These are phyloP conservation scores for Glandiceps talaboti DNA, from an alignment of 53 echinoderm and acorn worm genomes.

Conservation along the genomic window DNA sequence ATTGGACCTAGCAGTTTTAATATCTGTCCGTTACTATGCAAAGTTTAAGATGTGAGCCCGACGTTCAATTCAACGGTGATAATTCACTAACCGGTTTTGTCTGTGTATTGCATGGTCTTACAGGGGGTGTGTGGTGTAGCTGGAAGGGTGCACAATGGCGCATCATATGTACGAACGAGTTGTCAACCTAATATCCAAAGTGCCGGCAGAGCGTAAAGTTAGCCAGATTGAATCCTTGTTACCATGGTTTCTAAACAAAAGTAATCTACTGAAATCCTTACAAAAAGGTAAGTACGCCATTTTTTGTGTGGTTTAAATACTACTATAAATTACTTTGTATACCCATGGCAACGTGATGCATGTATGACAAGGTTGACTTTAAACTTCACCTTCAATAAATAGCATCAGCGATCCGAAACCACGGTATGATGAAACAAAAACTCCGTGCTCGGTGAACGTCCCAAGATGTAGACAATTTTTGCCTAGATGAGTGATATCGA, in stretches of 20 bases:
- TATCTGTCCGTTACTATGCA: neutral
- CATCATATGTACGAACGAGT: slow-evolving; percentile 62
- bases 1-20: neutral
- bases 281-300: slow-evolving; percentile 61
- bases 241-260: slow-evolving; percentile 91
- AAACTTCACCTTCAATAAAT: no score
- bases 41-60: neutral
- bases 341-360: no score
- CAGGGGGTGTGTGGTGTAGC: neutral
- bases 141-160: slow-evolving; percentile 38
- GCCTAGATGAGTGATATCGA: no score
- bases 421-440: no score
- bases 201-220: slow-evolving; percentile 44
- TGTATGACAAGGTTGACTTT: no score
- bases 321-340: no score
- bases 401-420: no score
- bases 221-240: slow-evolving; percentile 68
- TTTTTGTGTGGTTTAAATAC: neutral
- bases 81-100: neutral
- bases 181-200: slow-evolving; percentile 62
- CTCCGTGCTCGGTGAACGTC: no score
- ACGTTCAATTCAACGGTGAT: neutral
- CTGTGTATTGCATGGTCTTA: neutral
- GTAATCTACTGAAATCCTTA: slow-evolving; percentile 76
- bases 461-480: no score